Conservation (phyloP, 2,113 vertebrate species). For the Phalacrocorax carbo region DNA sequence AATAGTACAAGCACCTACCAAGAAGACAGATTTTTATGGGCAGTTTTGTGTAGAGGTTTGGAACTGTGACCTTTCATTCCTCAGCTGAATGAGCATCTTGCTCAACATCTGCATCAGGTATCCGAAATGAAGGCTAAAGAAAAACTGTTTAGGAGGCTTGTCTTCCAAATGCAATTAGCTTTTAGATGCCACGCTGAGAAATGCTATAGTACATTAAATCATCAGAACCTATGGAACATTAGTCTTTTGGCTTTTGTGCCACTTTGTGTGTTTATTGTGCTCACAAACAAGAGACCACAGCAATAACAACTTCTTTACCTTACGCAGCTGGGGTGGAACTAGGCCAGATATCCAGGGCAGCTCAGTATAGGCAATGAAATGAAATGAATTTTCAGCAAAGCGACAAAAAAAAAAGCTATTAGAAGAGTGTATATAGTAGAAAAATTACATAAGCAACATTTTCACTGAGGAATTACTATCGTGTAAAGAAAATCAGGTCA, state of each 20-base stretch:
- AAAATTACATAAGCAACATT: background rate
- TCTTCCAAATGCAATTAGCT: background rate
- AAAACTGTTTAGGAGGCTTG: background rate
- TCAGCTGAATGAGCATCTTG: background rate
- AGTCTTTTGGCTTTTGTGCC: background rate
- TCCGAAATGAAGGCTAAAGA: background rate
- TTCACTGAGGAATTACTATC: background rate
- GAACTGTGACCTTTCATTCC: background rate
- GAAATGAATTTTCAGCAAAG: background rate
- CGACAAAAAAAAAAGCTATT: background rate
- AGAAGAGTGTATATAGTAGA: background rate
- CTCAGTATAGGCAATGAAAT: background rate
- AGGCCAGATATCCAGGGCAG: slow-evolving; percentile 19
- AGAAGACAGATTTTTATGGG: background rate
- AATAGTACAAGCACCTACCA: background rate
- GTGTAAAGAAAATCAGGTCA: background rate
- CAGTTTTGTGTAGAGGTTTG: background rate
- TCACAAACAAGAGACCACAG: background rate
- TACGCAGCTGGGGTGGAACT: slow-evolving; percentile 2
- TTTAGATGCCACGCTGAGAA: background rate
- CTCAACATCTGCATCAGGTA: background rate
- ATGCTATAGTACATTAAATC: background rate
- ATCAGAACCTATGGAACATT: background rate
- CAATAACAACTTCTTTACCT: background rate
- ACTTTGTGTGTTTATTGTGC: background rate